Conservation (phyloP, 2,113 vertebrate genomes). For the Lepidothrix coronata region DNA sequence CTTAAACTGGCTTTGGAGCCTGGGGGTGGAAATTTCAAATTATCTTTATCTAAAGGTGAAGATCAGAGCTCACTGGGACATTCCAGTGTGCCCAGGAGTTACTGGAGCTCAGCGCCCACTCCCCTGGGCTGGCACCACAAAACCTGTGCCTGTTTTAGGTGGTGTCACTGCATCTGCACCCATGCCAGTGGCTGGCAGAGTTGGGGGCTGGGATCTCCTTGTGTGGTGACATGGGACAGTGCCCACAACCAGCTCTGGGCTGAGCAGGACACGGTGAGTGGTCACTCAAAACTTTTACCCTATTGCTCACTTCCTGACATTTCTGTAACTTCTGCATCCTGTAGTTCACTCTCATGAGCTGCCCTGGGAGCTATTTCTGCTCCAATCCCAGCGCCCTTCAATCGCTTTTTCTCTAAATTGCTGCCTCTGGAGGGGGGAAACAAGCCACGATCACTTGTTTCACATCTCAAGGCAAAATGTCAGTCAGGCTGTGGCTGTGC, state of each 20-base stretch:
- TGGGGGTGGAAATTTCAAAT: neutral
- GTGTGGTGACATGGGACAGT: neutral
- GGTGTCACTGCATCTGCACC: neutral
- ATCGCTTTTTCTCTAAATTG: neutral
- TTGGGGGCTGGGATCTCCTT: neutral
- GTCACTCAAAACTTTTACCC: neutral
- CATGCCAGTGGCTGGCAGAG: neutral
- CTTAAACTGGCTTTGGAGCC: neutral
- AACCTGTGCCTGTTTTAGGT: neutral
- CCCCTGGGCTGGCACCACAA: neutral
- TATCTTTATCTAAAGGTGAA: neutral
- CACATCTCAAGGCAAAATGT: neutral
- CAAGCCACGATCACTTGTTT: neutral
- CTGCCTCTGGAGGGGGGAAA: neutral
- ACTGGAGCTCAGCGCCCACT: accelerated
- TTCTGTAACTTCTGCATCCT: neutral
- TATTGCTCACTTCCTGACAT: neutral
- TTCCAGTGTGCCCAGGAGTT: accelerated
- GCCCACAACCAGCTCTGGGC: neutral
- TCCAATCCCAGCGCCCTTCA: neutral
- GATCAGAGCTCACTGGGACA: accelerated
- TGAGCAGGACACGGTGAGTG: neutral
- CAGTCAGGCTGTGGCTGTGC: neutral
- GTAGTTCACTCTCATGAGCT: neutral
- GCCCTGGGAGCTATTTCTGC: neutral